Conservation (phyloP, 2,888 invertebrate genomes). For the Gnatocerus cornutus region DNA sequence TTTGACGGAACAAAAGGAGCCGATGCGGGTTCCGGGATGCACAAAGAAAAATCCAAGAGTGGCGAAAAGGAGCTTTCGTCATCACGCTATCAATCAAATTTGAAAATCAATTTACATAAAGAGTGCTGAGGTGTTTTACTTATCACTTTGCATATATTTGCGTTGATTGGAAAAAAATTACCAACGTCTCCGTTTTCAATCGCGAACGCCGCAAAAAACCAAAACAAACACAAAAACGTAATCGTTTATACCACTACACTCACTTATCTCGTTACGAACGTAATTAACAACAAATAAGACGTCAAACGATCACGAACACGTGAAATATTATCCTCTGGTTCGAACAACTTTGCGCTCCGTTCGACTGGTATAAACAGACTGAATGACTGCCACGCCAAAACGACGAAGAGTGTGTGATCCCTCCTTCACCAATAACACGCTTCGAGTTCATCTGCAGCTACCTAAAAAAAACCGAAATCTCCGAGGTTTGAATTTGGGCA, state of each 20-base stretch:
- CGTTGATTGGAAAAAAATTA: not conserved
- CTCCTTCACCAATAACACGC: constrained; percentile 20
- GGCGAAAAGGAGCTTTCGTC: constrained; percentile 12
- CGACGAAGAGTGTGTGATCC: constrained; percentile 10
- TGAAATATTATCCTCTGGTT: constrained; percentile 12
- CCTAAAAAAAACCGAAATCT: constrained; percentile 9
- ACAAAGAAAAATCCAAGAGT: not conserved
- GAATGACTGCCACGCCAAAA: constrained; percentile 31
- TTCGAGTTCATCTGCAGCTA: constrained; percentile 17
- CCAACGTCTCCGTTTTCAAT: not conserved
- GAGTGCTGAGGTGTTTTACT: constrained; percentile 31
- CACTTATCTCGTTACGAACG: constrained; percentile 14
- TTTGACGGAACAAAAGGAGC: not conserved
- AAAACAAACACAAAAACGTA: constrained; percentile 18
- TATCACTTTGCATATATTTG: constrained; percentile 34
- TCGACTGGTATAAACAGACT: constrained; percentile 31
- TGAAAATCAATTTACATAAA: constrained; percentile 27
- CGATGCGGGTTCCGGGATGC: constrained; percentile 18
- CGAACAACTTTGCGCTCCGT: constrained; percentile 7
- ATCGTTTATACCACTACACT: constrained; percentile 5
- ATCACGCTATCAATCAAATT: constrained; percentile 20
- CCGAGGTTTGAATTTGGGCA: not conserved
- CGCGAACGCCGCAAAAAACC: constrained; percentile 2
- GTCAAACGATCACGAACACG: constrained; percentile 18
- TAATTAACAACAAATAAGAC: constrained; percentile 20